Evolutionary conservation across 2,888 invertebrate genomes (phyloP), one percentile per base, ranked within the genome.

Genomic region (Lepidocyrtinus sp.): DNA sequence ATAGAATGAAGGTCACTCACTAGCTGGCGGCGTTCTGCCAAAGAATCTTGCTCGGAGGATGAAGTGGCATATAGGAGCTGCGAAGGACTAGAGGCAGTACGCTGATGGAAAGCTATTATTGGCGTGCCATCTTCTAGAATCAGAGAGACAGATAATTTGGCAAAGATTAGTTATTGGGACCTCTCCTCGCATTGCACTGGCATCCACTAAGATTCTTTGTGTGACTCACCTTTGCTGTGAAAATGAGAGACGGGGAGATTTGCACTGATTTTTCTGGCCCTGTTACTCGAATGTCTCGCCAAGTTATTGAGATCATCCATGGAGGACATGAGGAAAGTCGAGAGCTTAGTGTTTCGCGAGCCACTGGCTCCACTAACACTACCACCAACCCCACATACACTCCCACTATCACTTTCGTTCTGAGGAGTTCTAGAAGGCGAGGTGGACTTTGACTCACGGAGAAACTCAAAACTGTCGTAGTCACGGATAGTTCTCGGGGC

Each of bases 11-110:
- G 36, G 36, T 36, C 36, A 55, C 82, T 83, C 81, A 84, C 83
- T 75, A 83, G 69, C 22, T 73, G 65, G 45, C 68, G 71, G 22
- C 81, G 50, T 45, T 84, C 76, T 27, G 81, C 50, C 74, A 76
- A 63, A 63, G 79, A 72, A 75, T 77, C 73, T 36, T 73, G 81
- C 21, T 82, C 81, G 17, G 76, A 22, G 2, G 82, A 67, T 1
- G 81, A 62, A 5, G 78, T 64, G 0, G 83, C 72, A 59, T 82
- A 85, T 87, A 93, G 93, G 84, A 94, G 90, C 88, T 94, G 94
- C 19, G 93, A 94, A 36, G 94, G 94, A 85, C 94, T 94, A 7
- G 94, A 94, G 17, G 94, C 94, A 3, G 94, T 94, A 85, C 94
- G 89, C 85, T 94, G 94, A 88, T 94, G 94, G 86, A 90, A 90